Evolutionary conservation across 2,113 vertebrate genomes (phyloP).

Genomic region (Oceanites oceanicus): DNA sequence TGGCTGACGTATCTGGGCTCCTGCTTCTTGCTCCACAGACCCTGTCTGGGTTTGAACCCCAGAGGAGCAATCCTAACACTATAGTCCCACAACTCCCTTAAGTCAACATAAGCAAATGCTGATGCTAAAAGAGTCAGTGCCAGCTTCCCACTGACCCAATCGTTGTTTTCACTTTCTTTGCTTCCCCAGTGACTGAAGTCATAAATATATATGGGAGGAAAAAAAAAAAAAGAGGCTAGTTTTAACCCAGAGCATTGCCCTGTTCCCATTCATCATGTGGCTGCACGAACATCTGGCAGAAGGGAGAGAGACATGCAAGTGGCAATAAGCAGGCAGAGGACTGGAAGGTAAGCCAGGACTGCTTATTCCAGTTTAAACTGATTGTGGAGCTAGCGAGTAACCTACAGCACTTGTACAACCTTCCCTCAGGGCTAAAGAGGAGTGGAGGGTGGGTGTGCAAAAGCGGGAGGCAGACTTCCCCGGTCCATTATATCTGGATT

Average conservation of each 20-base stretch:
- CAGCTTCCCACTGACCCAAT: neutral
- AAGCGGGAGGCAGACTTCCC: neutral
- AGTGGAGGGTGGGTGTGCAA: neutral
- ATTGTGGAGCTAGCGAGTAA: neutral
- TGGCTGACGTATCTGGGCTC: neutral
- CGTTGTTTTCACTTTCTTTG: neutral
- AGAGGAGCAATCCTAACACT: neutral
- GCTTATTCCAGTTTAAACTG: neutral
- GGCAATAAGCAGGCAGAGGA: neutral
- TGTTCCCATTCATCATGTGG: neutral
- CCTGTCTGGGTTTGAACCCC: neutral
- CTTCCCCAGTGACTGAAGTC: neutral
- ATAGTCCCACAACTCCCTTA: neutral
- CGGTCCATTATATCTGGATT: neutral
- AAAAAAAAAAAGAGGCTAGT: neutral
- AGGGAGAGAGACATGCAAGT: neutral
- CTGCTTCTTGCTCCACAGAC: neutral
- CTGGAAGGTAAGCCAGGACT: conserved; percentile 1
- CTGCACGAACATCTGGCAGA: neutral
- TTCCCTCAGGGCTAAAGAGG: neutral
- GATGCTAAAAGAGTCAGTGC: conserved; percentile 32
- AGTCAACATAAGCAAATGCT: conserved; percentile 33
- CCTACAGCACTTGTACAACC: neutral
- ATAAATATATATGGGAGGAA: neutral
- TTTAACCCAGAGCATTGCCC: neutral